phyloP scores from a whole-genome alignment of 2,113 vertebrate species.

The Camelus dromedarius region DNA sequence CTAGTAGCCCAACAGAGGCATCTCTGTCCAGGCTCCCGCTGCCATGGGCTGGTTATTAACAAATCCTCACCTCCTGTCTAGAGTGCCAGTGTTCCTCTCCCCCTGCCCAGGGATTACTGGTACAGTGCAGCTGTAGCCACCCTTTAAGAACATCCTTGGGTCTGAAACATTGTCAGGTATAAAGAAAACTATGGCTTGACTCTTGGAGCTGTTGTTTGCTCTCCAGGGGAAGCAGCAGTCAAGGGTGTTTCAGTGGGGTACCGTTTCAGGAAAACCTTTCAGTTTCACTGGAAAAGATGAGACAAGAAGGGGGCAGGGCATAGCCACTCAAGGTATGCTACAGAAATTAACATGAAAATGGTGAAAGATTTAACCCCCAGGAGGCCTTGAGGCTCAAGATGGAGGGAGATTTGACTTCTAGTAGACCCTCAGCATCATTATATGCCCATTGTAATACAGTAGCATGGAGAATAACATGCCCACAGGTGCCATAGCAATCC shows the following conservation, averaged over 20 bases:
- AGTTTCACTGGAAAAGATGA: conserved; percentile 45
- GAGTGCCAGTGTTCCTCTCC: not conserved
- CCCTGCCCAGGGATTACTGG: not conserved
- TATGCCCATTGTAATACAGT: too few relatives aligned
- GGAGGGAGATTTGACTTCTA: too few relatives aligned
- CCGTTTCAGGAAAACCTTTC: conserved; percentile 35
- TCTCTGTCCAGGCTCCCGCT: not conserved
- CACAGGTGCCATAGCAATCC: too few relatives aligned
- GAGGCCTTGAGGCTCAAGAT: too few relatives aligned
- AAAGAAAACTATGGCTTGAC: not conserved
- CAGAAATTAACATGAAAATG: too few relatives aligned
- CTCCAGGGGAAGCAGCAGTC: not conserved
- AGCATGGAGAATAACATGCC: too few relatives aligned
- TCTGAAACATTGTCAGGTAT: not conserved
- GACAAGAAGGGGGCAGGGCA: too few relatives aligned
- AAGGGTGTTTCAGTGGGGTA: not conserved
- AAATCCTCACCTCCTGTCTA: not conserved
- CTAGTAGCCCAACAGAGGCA: not conserved
- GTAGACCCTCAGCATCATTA: too few relatives aligned
- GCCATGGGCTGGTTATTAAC: too few relatives aligned
- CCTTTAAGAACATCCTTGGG: not conserved
- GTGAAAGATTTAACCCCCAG: too few relatives aligned
- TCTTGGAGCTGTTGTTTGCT: not conserved
- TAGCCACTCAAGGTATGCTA: too few relatives aligned
- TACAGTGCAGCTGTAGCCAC: not conserved